phyloP scores from a whole-genome alignment of 2,888 invertebrate genomes.

The Ryuthela nishihirai region DNA sequence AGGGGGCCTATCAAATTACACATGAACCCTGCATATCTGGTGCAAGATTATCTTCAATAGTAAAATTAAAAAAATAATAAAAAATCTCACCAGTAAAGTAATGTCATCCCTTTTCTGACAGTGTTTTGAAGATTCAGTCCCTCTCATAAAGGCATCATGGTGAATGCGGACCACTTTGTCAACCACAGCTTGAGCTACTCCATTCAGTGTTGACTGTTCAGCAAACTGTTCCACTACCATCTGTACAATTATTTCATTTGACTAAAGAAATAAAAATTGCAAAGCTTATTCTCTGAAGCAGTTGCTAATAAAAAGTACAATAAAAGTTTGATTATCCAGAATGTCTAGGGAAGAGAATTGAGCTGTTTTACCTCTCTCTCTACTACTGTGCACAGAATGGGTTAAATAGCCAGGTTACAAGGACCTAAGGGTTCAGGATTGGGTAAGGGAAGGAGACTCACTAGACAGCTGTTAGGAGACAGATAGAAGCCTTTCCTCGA shows the following conservation, averaged over 20 bases:
- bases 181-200: conserved; percentile 80
- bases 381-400: background rate
- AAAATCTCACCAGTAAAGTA: conserved; percentile 64
- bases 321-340: too few relatives aligned
- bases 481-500: too few relatives aligned
- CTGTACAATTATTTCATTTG: conserved; percentile 71
- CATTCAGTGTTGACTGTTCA: conserved; percentile 70
- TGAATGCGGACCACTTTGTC: conserved; percentile 79
- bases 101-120: conserved; percentile 70
- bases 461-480: too few relatives aligned
- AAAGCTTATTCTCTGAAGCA: too few relatives aligned
- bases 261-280: conserved; percentile 10
- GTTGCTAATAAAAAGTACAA: too few relatives aligned
- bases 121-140: conserved; percentile 42
- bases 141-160: conserved; percentile 66
- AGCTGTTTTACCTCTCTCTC: background rate
- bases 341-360: too few relatives aligned
- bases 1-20: too few relatives aligned
- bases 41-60: too few relatives aligned
- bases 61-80: conserved; percentile 44
- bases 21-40: too few relatives aligned
- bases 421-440: too few relatives aligned
- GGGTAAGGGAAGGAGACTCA: too few relatives aligned
- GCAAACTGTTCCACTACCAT: conserved; percentile 75
- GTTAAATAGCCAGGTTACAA: too few relatives aligned